These are phyloP conservation scores for Stenodema calcarata DNA, from an alignment of 2,888 invertebrate genomes.

Conservation along the genomic window DNA sequence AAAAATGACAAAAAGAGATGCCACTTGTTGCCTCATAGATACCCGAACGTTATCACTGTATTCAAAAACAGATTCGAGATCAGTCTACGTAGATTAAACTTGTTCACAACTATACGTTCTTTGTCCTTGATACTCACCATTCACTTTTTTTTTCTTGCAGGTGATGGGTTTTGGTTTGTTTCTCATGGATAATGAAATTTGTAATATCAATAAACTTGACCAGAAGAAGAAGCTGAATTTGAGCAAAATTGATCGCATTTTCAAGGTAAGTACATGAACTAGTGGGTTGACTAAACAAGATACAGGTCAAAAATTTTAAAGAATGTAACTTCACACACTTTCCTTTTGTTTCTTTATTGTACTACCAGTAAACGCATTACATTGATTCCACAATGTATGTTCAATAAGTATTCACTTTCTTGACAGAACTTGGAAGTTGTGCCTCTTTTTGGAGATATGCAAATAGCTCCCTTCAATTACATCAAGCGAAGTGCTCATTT, in stretches of 20 bases:
- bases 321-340: no score
- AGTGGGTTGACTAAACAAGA: no score
- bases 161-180: constrained; percentile 96
- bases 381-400: background rate
- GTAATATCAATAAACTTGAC: constrained; percentile 94
- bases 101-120: background rate
- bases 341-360: no score
- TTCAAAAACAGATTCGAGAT: no score
- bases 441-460: constrained; percentile 98
- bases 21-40: no score
- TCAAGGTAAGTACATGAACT: constrained; percentile 71
- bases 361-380: background rate
- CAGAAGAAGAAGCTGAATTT: constrained; percentile 95
- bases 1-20: no score
- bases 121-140: no score
- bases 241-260: constrained; percentile 93
- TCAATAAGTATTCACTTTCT: constrained; percentile 17
- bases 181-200: constrained; percentile 91
- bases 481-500: constrained; percentile 93
- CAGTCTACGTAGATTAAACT: no score
- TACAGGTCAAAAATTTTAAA: no score
- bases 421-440: constrained; percentile 87
- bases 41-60: no score
- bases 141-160: constrained; percentile 58
- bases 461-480: constrained; percentile 98